Base-by-base conservation (phyloP, 2,113 vertebrate genomes). In the Sorex araneus region DNA sequence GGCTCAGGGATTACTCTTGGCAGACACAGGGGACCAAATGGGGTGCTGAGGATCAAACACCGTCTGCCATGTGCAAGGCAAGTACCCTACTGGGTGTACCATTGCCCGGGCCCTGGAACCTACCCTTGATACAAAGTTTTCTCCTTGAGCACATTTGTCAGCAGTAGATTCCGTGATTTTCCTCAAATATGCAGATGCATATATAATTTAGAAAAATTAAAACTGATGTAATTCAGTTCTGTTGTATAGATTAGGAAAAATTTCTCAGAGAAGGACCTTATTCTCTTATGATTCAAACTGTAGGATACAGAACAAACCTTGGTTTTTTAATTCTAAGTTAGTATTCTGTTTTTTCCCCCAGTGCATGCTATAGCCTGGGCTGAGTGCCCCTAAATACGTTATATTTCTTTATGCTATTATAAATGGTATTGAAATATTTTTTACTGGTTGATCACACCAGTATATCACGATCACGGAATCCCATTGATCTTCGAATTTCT, bases 171-270 rank as follows among this genome's bases (percentile, higher is more conserved):
- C 67, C 1, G 2, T 89, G 45, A 25, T 9, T 89, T 86, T 85
- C 83, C 27, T 28, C 23, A 43, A 15, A 23, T 73, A 84, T 92
- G 86, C 27, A 36, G 66, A 76, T 79, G 66, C n/a, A 47, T 1
- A 13, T 71, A 23, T 34, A 3, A 27, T 76, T 66, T 92, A 63
- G 81, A 77, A 90, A 83, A 92, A 57, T 81, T 40, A 27, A 81
- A 47, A 28, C 19, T 78, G 34, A 57, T 43, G 9, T 50, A 43
- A 78, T 67, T 84, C 69, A 88, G 0, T 67, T 2, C 21, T 93
- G 0, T 34, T 85, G 32, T 27, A 64, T 16, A 71, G 19, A 28
- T 80, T 45, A 87, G 45, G 40, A 32, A 28, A 81, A 80, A 81
- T 69, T 57, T 7, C 54, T 23, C 66, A 79, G 32, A 69, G 34